These are phyloP conservation scores for Bradypodion ventrale DNA, from an alignment of 2,797 vertebrate species.

Conservation along the genomic window DNA sequence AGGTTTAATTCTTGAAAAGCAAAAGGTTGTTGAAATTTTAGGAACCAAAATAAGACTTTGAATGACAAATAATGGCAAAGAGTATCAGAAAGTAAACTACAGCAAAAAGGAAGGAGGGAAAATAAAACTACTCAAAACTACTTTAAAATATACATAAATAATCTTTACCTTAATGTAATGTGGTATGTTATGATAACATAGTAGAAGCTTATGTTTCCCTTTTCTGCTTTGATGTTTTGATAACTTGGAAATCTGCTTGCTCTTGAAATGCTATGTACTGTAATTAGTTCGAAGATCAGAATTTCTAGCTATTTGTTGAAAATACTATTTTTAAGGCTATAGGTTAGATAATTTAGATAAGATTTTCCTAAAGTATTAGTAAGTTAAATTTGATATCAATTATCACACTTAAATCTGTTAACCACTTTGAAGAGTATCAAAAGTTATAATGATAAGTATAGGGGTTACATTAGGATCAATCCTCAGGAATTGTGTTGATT, in stretches of 20 bases:
- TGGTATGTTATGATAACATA: constrained; percentile 3
- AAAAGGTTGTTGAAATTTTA: constrained; percentile 1
- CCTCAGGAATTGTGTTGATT: background rate
- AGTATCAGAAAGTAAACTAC: background rate
- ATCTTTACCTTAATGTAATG: background rate
- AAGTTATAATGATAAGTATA: constrained; percentile 17
- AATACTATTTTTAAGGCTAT: background rate
- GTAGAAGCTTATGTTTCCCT: background rate
- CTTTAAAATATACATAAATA: background rate
- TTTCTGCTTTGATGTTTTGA: background rate
- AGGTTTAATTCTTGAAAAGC: constrained; percentile 6
- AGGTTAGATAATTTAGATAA: background rate
- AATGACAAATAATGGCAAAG: background rate
- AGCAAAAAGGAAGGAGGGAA: background rate
- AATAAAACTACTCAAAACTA: background rate
- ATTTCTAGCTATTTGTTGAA: background rate
- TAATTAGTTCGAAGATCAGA: background rate
- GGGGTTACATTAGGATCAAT: background rate
- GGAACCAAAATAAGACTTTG: background rate
- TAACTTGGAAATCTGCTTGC: background rate
- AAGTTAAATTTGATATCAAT: constrained; percentile 2
- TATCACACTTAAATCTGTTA: constrained; percentile 14
- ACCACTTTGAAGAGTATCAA: constrained; percentile 20
- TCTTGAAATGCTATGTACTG: background rate
- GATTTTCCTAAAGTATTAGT: constrained; percentile 4